Percentiles rank a stretch among this genome's conserved stretches.
Conservation (phyloP, 2,113 vertebrate genomes). For the Agapornis roseicollis region DNA sequence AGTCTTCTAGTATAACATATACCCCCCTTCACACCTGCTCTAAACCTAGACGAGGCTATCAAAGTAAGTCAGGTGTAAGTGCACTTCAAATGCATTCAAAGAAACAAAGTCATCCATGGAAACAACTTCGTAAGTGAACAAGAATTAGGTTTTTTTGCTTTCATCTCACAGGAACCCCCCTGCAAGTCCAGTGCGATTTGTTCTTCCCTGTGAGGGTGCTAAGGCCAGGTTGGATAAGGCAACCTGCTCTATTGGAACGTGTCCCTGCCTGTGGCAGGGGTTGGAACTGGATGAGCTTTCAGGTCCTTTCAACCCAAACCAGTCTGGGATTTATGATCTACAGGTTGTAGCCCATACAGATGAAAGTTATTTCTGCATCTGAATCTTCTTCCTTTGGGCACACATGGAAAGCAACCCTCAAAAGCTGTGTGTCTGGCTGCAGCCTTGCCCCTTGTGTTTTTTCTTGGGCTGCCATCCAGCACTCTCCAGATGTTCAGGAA, state of each 20-base stretch:
- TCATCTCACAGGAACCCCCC: neutral
- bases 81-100: neutral
- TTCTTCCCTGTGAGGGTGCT: neutral
- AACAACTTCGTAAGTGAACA: neutral
- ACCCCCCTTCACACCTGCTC: neutral
- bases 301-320: neutral
- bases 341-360: neutral
- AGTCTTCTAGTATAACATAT: neutral
- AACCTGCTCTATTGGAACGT: accelerated
- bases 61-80: neutral
- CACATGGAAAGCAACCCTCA: neutral
- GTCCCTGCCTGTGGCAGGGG: neutral
- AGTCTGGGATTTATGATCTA: neutral
- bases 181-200: neutral
- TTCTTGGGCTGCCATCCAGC: neutral
- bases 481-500: neutral
- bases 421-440: neutral
- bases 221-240: neutral
- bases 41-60: neutral
- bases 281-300: neutral
- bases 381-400: neutral
- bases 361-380: neutral
- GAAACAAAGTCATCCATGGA: neutral
- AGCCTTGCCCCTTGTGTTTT: neutral
- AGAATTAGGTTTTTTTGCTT: neutral